Percentiles rank a stretch among this genome's conserved stretches.
Evolutionary conservation across 2,797 vertebrate species (phyloP).

Genomic region (Muscicapa striata): DNA sequence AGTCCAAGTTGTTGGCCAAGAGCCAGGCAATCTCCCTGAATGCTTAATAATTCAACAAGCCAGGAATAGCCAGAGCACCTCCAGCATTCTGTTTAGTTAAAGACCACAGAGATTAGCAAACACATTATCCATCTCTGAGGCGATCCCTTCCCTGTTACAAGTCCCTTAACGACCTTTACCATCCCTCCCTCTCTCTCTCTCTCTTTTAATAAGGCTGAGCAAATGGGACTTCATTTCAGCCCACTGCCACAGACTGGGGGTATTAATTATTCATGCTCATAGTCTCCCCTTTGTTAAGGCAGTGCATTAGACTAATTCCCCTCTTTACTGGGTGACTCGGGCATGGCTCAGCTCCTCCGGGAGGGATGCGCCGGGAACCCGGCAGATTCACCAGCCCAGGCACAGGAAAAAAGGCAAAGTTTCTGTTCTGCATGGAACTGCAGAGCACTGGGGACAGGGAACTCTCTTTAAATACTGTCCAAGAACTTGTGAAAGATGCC

Average conservation of each 20-base stretch:
- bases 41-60: conserved; percentile 75
- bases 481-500: conserved; percentile 10
- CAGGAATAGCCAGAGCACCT: conserved; percentile 71
- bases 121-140: conserved; percentile 75
- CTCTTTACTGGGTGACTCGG: conserved; percentile 58
- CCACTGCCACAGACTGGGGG: conserved; percentile 73
- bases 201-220: conserved; percentile 84
- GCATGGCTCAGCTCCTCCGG: conserved; percentile 38
- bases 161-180: conserved; percentile 81
- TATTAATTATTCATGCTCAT: conserved; percentile 81
- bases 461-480: conserved; percentile 32
- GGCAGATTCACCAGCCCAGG: neutral
- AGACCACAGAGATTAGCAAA: conserved; percentile 80
- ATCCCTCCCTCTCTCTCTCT: conserved; percentile 60
- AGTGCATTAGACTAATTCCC: conserved; percentile 81
- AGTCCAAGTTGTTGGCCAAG: conserved; percentile 22
- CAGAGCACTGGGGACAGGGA: neutral
- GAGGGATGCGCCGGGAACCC: neutral
- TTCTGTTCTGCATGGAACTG: neutral
- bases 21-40: conserved; percentile 58
- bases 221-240: conserved; percentile 83
- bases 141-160: conserved; percentile 71
- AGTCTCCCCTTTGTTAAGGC: conserved; percentile 76
- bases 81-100: conserved; percentile 78
- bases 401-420: conserved; percentile 35